Evolutionary conservation across 2,888 invertebrate species (phyloP).

Genomic region (Synanthedon andrenaeformis): DNA sequence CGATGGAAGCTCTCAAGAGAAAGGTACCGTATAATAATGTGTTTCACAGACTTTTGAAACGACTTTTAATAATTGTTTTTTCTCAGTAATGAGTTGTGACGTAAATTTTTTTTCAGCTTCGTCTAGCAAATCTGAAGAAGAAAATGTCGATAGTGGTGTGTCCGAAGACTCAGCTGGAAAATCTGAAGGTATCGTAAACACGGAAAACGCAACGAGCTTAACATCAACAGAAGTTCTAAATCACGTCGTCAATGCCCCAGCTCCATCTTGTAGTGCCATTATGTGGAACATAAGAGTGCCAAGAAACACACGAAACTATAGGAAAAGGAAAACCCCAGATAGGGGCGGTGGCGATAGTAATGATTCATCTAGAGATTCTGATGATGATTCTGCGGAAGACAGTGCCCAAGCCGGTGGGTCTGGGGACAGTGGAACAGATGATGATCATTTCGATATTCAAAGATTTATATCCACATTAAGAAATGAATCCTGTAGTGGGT

Average conservation of each 20-base stretch:
- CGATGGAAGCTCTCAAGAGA: conserved; percentile 60
- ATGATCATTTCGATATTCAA: conserved; percentile 29
- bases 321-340: conserved; percentile 52
- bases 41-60: background rate
- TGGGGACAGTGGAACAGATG: conserved; percentile 29
- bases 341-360: conserved; percentile 42
- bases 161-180: conserved; percentile 59
- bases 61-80: background rate
- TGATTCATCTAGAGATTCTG: conserved; percentile 50
- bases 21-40: background rate
- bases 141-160: conserved; percentile 58
- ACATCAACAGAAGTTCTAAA: conserved; percentile 37
- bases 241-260: conserved; percentile 35
- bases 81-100: background rate
- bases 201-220: background rate
- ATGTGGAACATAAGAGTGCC: conserved; percentile 43
- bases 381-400: conserved; percentile 45
- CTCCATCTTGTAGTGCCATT: conserved; percentile 48
- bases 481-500: conserved; percentile 33
- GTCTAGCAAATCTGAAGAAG: conserved; percentile 32
- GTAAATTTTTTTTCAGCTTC: conserved; percentile 12
- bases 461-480: conserved; percentile 27
- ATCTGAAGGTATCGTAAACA: conserved; percentile 53
- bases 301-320: conserved; percentile 40
- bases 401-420: conserved; percentile 16